Evolutionary conservation across 2,113 vertebrate genomes (phyloP).

Genomic region (Morphnarchus princeps): DNA sequence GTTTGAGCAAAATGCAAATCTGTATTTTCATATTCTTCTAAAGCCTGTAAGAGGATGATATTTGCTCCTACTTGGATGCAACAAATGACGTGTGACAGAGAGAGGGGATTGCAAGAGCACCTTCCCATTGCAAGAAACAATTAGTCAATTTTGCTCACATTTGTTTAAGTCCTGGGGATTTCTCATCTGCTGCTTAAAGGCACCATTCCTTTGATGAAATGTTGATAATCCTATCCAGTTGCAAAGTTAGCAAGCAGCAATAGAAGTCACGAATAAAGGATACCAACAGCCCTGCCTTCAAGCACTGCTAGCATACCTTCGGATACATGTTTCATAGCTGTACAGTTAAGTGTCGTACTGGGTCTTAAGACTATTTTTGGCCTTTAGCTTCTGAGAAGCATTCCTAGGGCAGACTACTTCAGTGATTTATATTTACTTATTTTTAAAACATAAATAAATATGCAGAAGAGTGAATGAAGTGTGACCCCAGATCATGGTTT

Average conservation of each 20-base stretch:
- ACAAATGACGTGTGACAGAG: not conserved
- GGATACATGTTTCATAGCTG: not conserved
- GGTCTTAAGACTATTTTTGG: not conserved
- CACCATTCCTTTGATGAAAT: not conserved
- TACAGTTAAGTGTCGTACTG: not conserved
- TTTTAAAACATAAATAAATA: not conserved
- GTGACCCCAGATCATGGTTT: not conserved
- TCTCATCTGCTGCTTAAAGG: not conserved
- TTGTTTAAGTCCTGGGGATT: not conserved
- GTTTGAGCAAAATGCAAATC: not conserved
- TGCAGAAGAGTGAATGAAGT: not conserved
- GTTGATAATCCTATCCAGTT: not conserved
- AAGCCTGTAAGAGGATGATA: not conserved
- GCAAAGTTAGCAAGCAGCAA: not conserved
- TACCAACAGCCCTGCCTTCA: not conserved
- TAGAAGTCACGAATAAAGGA: not conserved
- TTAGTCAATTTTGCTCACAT: not conserved
- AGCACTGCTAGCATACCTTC: not conserved
- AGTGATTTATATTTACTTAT: not conserved
- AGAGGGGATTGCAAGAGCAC: not conserved
- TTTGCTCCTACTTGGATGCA: not conserved
- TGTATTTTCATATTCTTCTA: not conserved
- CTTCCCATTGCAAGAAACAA: not conserved
- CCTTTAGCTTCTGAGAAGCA: not conserved
- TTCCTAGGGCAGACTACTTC: not conserved